Evolutionary conservation across 2,113 vertebrate species (phyloP).

Genomic region (Gallinago undulata): DNA sequence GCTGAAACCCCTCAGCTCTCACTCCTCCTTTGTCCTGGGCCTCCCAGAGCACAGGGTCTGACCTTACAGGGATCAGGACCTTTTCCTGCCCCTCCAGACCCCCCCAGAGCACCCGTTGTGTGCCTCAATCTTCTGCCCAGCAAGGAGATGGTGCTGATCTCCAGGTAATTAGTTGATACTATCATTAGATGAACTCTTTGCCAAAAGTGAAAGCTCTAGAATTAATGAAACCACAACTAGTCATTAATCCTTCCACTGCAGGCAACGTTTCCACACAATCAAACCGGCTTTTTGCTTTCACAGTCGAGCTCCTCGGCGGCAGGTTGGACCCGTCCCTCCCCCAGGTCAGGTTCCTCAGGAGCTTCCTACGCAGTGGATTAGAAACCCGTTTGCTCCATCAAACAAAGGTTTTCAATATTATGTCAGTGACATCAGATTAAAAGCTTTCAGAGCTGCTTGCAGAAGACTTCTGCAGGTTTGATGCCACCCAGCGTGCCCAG

Average conservation of each 20-base stretch:
- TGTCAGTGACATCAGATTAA: background rate
- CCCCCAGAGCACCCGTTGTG: fast-evolving
- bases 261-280: background rate
- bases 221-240: background rate
- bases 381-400: background rate
- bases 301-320: background rate
- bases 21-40: background rate
- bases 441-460: background rate
- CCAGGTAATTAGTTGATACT: background rate
- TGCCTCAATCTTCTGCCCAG: background rate
- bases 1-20: background rate
- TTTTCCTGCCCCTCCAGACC: background rate
- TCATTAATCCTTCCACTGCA: background rate
- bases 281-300: background rate
- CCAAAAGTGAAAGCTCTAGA: background rate
- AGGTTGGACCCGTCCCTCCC: background rate
- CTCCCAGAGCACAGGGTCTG: background rate
- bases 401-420: background rate
- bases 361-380: background rate
- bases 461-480: background rate
- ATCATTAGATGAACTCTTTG: background rate
- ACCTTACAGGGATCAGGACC: background rate
- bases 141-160: background rate
- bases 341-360: background rate
- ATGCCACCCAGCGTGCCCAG: fast-evolving